Evolutionary conservation across 1,140 invertebrate species (phyloP), one percentile per base, ranked within the genome.

Genomic region (Drosophila pectinifera): DNA sequence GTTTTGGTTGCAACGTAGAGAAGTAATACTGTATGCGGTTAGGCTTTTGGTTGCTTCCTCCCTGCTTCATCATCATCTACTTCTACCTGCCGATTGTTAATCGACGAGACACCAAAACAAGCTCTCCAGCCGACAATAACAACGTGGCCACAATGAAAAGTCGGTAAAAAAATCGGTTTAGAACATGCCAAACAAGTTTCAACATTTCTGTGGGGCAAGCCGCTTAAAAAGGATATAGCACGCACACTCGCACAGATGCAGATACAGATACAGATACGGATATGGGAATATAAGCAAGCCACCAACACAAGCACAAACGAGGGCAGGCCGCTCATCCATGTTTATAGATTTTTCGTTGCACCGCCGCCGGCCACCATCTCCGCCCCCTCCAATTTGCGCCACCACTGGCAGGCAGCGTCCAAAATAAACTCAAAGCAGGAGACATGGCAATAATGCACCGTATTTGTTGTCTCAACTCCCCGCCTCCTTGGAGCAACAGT

Each of bases 131-230:
- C 63, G 24, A 57, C 31, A 58, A 53, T 58, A 62, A 61, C 41
- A 74, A 59, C 36, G 43, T 48, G 43, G 64, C 46, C 82, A 81
- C 73, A 78, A 73, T 59, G 64, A 72, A 72, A 72, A 70, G 51
- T 70, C 65, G 63, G 62, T 81, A 77, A 80, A 51, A 78, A 84
- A 77, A 69, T 69, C 77, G 57, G 62, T 80, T 89, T 89, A 88
- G 83, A 88, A 88, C 83, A 88, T 65, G 80, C 76, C 84, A 88
- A 88, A 88, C 83, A 84, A 88, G 83, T 88, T 86, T 89, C 59
- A 69, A 63, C 78, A 73, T 84, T 73, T 78, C 74, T 75, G 53
- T 62, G 64, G 49, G 55, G 72, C 67, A 59, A 65, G 61, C 70
- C 70, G 83, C 82, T 86, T 68, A 73, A 86, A 86, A 86, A 86